phyloP scores from a whole-genome alignment of 2,797 vertebrate genomes.

The Podargus strigoides region DNA sequence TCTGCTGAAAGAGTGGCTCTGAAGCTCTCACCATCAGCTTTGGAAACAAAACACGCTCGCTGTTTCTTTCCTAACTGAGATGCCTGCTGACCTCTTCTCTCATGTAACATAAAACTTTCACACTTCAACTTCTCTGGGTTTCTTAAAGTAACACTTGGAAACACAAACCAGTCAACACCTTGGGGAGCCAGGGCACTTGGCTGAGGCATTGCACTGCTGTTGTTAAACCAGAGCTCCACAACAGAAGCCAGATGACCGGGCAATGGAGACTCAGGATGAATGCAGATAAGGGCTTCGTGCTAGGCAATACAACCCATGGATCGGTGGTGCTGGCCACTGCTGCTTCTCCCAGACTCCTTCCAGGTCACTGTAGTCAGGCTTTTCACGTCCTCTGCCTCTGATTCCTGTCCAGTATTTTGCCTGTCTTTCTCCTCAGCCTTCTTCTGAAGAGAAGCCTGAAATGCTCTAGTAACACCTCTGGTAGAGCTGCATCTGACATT shows the following conservation, averaged over 20 bases:
- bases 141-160: slow-evolving; percentile 63
- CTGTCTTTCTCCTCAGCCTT: background rate
- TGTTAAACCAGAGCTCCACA: background rate
- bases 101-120: slow-evolving; percentile 54
- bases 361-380: background rate
- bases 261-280: background rate
- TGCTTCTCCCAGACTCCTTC: background rate
- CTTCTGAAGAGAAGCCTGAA: background rate
- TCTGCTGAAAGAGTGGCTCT: background rate
- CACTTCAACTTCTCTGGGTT: slow-evolving; percentile 55
- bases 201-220: background rate
- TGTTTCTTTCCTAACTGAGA: slow-evolving; percentile 18
- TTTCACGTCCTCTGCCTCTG: background rate
- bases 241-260: background rate
- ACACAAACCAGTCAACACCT: slow-evolving; percentile 51
- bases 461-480: background rate
- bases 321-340: background rate
- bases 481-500: background rate
- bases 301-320: background rate
- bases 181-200: background rate
- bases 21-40: background rate
- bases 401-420: background rate
- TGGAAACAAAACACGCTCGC: background rate
- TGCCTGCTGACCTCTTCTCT: slow-evolving; percentile 48
- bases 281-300: background rate